These are phyloP conservation scores for Bathybates hornii DNA, from an alignment of 2,113 vertebrate species.

Conservation along the genomic window DNA sequence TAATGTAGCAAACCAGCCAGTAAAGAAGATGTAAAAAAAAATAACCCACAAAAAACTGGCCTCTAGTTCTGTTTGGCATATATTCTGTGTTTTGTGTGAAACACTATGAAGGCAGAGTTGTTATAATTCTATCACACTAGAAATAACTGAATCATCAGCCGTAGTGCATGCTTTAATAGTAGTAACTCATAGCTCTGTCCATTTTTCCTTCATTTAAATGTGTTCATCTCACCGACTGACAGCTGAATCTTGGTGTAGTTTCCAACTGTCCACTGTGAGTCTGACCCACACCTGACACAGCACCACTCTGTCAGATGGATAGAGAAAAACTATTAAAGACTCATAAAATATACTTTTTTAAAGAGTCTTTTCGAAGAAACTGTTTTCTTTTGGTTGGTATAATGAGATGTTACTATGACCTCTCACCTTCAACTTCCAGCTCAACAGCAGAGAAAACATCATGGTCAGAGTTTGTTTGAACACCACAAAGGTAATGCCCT, in stretches of 20 bases:
- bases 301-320: not conserved
- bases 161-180: not conserved
- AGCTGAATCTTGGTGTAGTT: constrained; percentile 21
- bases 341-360: not conserved
- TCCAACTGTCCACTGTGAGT: not conserved
- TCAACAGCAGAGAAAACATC: no score
- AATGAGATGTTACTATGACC: not conserved
- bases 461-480: no score
- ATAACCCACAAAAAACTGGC: not conserved
- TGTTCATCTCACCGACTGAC: not conserved
- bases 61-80: not conserved
- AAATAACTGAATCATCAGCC: not conserved
- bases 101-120: rapidly evolving
- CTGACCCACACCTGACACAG: not conserved
- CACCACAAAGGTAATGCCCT: no score
- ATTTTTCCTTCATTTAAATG: not conserved
- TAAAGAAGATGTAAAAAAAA: not conserved
- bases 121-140: rapidly evolving
- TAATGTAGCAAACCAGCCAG: not conserved
- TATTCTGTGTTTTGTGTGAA: not conserved
- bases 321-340: not conserved
- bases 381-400: rapidly evolving
- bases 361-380: rapidly evolving
- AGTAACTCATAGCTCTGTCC: not conserved
- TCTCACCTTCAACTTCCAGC: constrained; percentile 16